Evolutionary conservation across 2,888 invertebrate species (phyloP), one percentile per base, ranked within the genome.

Genomic region (Erebia ligea): DNA sequence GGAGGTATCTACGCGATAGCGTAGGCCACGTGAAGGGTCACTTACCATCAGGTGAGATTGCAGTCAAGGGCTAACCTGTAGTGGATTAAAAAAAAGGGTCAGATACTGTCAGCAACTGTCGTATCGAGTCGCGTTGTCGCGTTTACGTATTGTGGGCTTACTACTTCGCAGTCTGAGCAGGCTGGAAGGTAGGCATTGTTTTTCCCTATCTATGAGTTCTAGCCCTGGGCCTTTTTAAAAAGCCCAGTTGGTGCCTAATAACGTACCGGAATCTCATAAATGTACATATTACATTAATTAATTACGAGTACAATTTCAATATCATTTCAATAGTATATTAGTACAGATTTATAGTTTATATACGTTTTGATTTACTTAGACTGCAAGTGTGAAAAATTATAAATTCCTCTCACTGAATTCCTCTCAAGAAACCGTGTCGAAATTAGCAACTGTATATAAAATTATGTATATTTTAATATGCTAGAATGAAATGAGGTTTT

Each of bases 331-430:
- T 56, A 15, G 17, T 61, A 61, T 45, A 45, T 59, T 34, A 61
- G 54, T 66, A 65, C 58, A 59, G 59, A 61, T 57, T 63, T 58
- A 19, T n/a, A n/a, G n/a, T n/a, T n/a, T n/a, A n/a, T n/a, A n/a
- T 67, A 58, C n/a, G 50, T 19, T 45, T 61, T 62, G 63, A 67
- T 71, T 68, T 63, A 72, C 52, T 67, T 74, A 65, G 61, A 42
- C 50, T 34, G 40, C 58, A 52, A 58, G 66, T 74, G 72, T 69
- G 50, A 73, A 61, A 62, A 9, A 17, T 21, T 56, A 42, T 59
- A n/a, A 59, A 54, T 56, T 57, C 11, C 11, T 40, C 52, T 21
- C 21, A 52, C 19, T 34, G 59, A 25, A 54, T 69, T 45, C 59
- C 54, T 62, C 17, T 54, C 11, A 54, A 45, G 59, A 58, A 42